Base-by-base conservation (phyloP, 2,888 invertebrate species). In the Myopa testacea region DNA sequence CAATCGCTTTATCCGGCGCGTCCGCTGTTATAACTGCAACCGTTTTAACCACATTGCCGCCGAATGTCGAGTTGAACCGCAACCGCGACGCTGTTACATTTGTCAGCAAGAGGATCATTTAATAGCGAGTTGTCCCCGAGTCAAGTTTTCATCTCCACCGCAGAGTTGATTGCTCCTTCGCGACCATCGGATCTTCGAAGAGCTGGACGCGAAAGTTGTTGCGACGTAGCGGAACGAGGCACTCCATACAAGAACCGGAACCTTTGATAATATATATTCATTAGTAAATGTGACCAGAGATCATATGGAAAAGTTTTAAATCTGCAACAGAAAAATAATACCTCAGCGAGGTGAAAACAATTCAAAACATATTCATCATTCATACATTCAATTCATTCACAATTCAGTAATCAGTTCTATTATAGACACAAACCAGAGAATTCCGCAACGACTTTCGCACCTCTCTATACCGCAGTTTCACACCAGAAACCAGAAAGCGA, bases 141-240 rank as follows among this genome's bases (percentile, higher is more conserved):
- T 92, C 81, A 85, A 87, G 78, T 90, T 86, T 26, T 26, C 26
- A 26, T 26, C 26, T 1, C 1, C 26, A 26, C 26, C 26, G 26
- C 26, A 26, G 40, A 34, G 78, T 78, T 38, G 2, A 12, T 16
- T 38, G 7, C 7, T 12, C 99, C 88, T 98, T 98, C 89, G 99
- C 99, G 0, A 99, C 96, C 90, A 92, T 92, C 0, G 98, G 92
- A 90, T 99, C 98, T 91, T 99, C 99, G 87, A 99, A 99, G 26
- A 98, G 90, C 87, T 99, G 99, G 6, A 98, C 93, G 75, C 99
- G 92, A 87, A 96, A 99, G 87, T 97, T 97, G 85, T 93, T 95
- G 83, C 98, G 92, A 3, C 97, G 92, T 37, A 99, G 90, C 0
- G 96, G 94, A 26, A 96, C 95, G 86, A 94, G 93, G 90, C 99